Evolutionary conservation across 2,113 vertebrate species (phyloP), one percentile per base, ranked within the genome.

Genomic region (Cettia cetti): DNA sequence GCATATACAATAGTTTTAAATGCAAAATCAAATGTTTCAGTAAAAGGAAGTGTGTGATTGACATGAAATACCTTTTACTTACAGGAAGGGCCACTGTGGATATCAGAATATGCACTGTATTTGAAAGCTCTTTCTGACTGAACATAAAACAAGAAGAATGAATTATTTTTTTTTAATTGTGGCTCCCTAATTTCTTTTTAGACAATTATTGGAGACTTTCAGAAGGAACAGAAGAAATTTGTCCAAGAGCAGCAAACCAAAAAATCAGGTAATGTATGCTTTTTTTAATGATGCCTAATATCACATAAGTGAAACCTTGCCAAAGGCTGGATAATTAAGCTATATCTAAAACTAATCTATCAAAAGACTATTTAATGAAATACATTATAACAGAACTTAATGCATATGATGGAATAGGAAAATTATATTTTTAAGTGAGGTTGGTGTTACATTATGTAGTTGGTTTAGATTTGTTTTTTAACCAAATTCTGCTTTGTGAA

Each of bases 171-270:
- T 61, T 75, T 21, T 5, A 35, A 57, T 45, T 65, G 49, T 77
- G 16, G 3, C 61, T 88, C 10, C 10, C 4, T 91, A 13, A 39
- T 87, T 93, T 89, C 94, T 94, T 86, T 97, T 90, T 87, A 99
- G 99, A 99, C 99, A 7, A 99, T 99, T 96, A 98, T 99, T 60
- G 99, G 99, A 94, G 99, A 99, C 92, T 99, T 99, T 96, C 98
- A 99, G 72, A 99, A 99, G 91, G 99, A 99, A 79, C 99, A 99
- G 93, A 98, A 99, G 88, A 99, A 99, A 96, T 99, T 99, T 98
- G 98, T 99, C 42, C 98, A 99, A 69, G 99, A 99, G 89, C 99
- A 99, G n/a, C 98, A 99, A 89, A 98, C 98, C 37, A 99, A 98
- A 94, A 99, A 98, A 97, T 98, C 99, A 97, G 99, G 99, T 99